A percentile compares a stretch with the other conserved stretches of the same genome.
These are phyloP conservation scores for Pteronura brasiliensis DNA, from an alignment of 2,113 vertebrate species.

Conservation along the genomic window DNA sequence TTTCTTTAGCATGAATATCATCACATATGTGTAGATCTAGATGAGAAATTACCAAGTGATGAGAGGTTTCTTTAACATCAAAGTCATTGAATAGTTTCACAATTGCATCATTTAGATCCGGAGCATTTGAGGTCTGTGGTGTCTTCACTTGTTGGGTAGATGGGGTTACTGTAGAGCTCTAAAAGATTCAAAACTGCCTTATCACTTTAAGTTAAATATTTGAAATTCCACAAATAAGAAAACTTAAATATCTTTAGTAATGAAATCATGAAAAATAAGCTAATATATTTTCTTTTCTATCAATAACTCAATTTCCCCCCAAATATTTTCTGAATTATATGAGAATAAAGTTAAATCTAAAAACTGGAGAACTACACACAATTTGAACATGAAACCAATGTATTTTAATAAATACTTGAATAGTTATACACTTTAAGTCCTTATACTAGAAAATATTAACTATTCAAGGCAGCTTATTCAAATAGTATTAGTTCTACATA, in stretches of 20 bases:
- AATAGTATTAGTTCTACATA: not conserved
- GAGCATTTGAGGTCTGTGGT: slow-evolving; percentile 85
- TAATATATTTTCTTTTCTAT: not conserved
- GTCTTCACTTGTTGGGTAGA: slow-evolving; percentile 90
- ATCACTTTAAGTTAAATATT: not conserved
- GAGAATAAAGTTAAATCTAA: slow-evolving; percentile 26
- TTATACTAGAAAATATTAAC: slow-evolving; percentile 36
- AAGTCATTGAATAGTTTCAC: slow-evolving; percentile 91
- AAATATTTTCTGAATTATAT: slow-evolving; percentile 31
- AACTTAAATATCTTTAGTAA: not conserved
- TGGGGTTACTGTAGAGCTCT: slow-evolving; percentile 86
- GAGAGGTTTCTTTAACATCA: slow-evolving; percentile 97
- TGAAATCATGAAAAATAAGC: not conserved
- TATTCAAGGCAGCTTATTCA: not conserved
- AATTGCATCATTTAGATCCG: slow-evolving; percentile 91
- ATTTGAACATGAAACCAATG: not conserved
- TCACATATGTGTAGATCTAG: slow-evolving; percentile 98
- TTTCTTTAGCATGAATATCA: slow-evolving; percentile 94
- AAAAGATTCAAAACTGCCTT: slow-evolving; percentile 63
- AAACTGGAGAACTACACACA: not conserved
- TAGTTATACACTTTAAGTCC: not conserved
- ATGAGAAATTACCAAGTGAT: slow-evolving; percentile 97
- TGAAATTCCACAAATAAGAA: not conserved
- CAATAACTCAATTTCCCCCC: not conserved
- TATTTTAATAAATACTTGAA: not conserved